A percentile compares a stretch with the other conserved stretches of the same genome.
Conservation (phyloP, 2,797 vertebrate species). For the Anabacerthia variegaticeps region DNA sequence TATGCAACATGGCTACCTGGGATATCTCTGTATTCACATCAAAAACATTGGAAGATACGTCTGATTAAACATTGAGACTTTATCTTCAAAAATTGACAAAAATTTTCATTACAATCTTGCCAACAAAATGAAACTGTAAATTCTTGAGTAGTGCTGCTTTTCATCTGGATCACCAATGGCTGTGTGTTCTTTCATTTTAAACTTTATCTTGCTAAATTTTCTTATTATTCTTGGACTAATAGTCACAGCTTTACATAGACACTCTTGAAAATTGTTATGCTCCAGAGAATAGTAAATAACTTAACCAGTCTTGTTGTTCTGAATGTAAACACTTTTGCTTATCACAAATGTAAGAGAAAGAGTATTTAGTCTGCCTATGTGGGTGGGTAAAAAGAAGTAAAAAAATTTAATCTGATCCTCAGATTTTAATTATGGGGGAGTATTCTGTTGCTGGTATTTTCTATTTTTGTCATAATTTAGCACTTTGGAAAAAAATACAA, state of each 20-base stretch:
- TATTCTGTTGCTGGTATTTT: neutral
- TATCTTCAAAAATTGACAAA: neutral
- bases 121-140: neutral
- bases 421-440: neutral
- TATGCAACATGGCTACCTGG: fast-evolving
- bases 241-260: neutral
- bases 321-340: neutral
- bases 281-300: neutral
- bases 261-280: neutral
- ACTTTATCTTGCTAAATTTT: neutral
- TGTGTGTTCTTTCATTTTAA: neutral
- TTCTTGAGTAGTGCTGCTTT: neutral
- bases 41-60: neutral
- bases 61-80: neutral
- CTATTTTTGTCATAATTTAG: neutral
- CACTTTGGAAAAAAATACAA: neutral
- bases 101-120: neutral
- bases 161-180: neutral
- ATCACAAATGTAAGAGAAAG: neutral
- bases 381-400: neutral
- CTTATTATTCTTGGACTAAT: neutral
- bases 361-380: neutral
- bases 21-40: neutral
- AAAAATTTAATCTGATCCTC: neutral
- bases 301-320: neutral